Evolutionary conservation across 2,888 invertebrate genomes (phyloP), one percentile per base, ranked within the genome.

Genomic region (Cryptosula pallasiana): DNA sequence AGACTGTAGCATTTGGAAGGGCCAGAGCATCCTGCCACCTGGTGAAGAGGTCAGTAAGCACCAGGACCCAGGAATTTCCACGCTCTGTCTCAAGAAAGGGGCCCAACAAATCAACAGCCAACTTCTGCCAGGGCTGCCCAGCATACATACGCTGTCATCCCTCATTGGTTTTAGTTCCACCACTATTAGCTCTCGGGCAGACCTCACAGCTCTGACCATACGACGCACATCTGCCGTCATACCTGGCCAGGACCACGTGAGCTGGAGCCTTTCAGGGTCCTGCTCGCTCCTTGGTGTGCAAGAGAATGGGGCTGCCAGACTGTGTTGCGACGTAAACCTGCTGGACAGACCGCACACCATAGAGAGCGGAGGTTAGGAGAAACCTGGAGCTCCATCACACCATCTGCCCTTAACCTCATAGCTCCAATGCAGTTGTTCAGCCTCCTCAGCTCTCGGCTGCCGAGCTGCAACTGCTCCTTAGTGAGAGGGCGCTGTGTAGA

Each of bases 1-100:
- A 9, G 57, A 23, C 57, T 13, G 57, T 57, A 9, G 23, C 57
- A 25, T 57, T 25, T 57, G 5, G 20, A 23, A 57, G 5, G 20
- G 57, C 13, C 35, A 55, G 5, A 9, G 71, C 57, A 73, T 25
- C 73, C 71, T 32, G 70, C 76, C 76, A 76, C 54, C 76, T 77
- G 5, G 75, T 74, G 72, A 75, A 78, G 69, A 77, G 76, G 63
- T 76, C 75, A 1, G 71, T 57, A 9, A 74, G 25, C 9, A 78
- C 76, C 54, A 77, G 72, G 20, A 77, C 75, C 69, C 76, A 77
- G 16, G 71, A 36, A 58, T 77, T 76, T 3, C 72, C 72, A 69
- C 72, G 72, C 13, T 71, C 69, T 27, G 75, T 76, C 25, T 72
- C 69, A 16, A 74, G 74, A 1, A 77, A 71, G 5, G 75, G 75